phyloP scores from a whole-genome alignment of 2,113 vertebrate species.

The Uria aalge region DNA sequence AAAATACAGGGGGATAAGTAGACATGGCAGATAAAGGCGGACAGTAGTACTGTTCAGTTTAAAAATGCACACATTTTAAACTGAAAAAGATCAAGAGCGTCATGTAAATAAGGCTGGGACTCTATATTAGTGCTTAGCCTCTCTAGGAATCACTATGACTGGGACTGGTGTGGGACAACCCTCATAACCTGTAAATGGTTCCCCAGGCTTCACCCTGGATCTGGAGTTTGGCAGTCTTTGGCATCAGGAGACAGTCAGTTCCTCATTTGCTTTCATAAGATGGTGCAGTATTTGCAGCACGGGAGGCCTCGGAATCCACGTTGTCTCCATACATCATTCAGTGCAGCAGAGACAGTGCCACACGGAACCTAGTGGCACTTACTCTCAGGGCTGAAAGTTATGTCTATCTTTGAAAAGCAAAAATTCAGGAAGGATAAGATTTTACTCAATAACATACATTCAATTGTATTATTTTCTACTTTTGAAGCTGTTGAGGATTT shows the following conservation, averaged over 20 bases:
- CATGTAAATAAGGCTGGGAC: neutral
- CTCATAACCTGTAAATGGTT: neutral
- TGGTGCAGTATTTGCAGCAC: neutral
- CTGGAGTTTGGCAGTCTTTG: neutral
- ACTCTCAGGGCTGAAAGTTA: neutral
- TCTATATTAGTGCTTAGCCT: neutral
- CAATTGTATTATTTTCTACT: neutral
- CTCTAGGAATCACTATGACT: neutral
- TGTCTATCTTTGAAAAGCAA: neutral
- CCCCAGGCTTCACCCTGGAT: neutral
- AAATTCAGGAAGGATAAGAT: neutral
- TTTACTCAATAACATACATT: neutral
- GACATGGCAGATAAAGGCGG: neutral
- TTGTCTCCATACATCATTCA: neutral
- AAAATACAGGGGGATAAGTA: neutral
- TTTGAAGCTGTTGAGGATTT: neutral
- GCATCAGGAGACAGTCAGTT: neutral
- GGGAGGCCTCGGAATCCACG: neutral
- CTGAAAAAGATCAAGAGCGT: neutral
- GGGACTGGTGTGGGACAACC: accelerated
- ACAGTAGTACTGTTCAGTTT: neutral
- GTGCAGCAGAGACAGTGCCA: neutral
- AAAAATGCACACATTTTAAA: neutral
- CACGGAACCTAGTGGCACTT: neutral
- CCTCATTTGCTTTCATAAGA: neutral